phyloP scores from a whole-genome alignment of 2,113 vertebrate genomes.

The Rhinolophus ferrumequinum region DNA sequence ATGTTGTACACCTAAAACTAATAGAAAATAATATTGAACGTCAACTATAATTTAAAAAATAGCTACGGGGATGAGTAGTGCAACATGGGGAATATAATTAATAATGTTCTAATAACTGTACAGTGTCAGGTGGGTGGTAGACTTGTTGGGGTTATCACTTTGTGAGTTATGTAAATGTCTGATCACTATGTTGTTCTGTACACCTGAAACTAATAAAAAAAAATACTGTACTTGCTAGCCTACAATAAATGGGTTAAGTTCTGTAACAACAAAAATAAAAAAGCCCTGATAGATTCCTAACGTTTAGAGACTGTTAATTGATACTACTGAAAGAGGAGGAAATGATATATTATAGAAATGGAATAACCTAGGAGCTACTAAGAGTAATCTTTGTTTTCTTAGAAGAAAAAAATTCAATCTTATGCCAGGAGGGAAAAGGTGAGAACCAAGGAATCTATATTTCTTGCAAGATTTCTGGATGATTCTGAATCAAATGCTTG shows the following conservation, averaged over 20 bases:
- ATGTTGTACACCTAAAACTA: too few species aligned
- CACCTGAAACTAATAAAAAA: too few species aligned
- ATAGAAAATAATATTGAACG: too few species aligned
- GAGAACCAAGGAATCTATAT: background rate
- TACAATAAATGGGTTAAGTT: background rate
- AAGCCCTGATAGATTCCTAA: background rate
- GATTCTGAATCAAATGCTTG: background rate
- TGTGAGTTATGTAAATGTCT: too few species aligned
- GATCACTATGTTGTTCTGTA: too few species aligned
- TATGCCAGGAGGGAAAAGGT: background rate
- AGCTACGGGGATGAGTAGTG: too few species aligned
- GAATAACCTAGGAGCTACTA: background rate
- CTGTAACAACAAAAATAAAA: background rate
- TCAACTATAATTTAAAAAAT: too few species aligned
- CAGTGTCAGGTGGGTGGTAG: too few species aligned
- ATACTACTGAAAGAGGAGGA: background rate
- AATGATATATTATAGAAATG: constrained; percentile 23
- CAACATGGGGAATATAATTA: too few species aligned
- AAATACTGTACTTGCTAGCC: too few species aligned
- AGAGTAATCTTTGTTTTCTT: background rate
- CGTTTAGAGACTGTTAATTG: background rate
- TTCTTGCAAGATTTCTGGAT: background rate
- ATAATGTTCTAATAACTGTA: too few species aligned
- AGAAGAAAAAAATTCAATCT: background rate
- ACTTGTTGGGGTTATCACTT: too few species aligned